Conservation (phyloP, 2,888 invertebrate species). For the Lithodes maja region DNA sequence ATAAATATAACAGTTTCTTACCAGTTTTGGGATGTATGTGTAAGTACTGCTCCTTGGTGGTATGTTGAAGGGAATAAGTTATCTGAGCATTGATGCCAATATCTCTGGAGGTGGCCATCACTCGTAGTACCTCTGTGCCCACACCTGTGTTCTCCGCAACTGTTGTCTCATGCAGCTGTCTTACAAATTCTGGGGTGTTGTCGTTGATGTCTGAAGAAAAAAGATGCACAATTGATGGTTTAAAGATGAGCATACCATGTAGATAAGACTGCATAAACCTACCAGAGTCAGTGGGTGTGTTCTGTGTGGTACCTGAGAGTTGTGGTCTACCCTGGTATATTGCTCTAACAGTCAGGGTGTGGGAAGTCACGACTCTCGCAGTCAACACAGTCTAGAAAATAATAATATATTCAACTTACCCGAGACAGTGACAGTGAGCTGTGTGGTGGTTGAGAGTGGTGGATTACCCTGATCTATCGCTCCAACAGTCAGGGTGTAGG, state of each 20-base stretch:
- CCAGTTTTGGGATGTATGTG: conserved; percentile 66
- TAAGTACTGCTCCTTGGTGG: conserved; percentile 57
- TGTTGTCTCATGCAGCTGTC: conserved; percentile 84
- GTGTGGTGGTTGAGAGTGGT: conserved; percentile 85
- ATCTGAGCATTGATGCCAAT: conserved; percentile 95
- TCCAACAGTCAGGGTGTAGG: conserved; percentile 86
- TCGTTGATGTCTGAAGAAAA: conserved; percentile 84
- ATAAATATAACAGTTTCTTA: conserved; percentile 1
- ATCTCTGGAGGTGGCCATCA: conserved; percentile 94
- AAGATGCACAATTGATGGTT: background rate
- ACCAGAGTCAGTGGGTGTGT: conserved; percentile 80
- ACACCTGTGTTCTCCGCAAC: conserved; percentile 85
- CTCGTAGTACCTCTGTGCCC: conserved; percentile 87
- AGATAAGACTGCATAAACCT: background rate
- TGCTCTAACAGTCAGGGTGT: conserved; percentile 87
- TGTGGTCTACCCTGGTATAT: conserved; percentile 89
- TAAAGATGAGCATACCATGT: background rate
- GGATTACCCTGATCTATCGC: conserved; percentile 92
- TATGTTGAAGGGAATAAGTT: conserved; percentile 79
- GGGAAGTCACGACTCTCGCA: conserved; percentile 84
- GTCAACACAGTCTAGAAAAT: conserved; percentile 76
- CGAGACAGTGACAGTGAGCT: conserved; percentile 82
- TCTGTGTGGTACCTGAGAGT: conserved; percentile 86
- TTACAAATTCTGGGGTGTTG: conserved; percentile 94
- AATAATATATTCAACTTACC: conserved; percentile 30